Conservation (phyloP, 2,797 vertebrate genomes). For the Hemibagrus guttatus region DNA sequence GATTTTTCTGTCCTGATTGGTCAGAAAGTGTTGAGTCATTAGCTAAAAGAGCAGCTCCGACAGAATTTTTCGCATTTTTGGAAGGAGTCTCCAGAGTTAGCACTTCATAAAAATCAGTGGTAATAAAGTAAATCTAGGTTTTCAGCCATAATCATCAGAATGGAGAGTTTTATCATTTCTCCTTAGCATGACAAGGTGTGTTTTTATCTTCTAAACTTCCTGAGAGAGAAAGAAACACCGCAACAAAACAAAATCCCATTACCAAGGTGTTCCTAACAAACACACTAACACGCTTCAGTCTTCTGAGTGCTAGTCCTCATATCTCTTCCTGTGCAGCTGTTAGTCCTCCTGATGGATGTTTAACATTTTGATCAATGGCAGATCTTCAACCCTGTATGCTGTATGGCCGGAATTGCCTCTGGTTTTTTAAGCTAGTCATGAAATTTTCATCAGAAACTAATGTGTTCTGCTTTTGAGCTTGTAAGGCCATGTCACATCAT, state of each 20-base stretch:
- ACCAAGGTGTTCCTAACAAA: neutral
- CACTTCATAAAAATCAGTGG: neutral
- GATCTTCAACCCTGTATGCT: neutral
- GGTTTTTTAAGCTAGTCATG: slow-evolving; percentile 15
- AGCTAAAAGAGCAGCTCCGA: neutral
- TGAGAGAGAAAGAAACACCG: neutral
- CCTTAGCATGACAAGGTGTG: neutral
- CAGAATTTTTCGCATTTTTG: neutral
- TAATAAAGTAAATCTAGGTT: neutral
- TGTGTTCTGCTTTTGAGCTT: slow-evolving; percentile 5
- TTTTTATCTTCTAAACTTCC: neutral
- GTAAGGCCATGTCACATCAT: neutral
- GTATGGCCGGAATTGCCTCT: slow-evolving; percentile 7
- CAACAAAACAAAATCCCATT: neutral
- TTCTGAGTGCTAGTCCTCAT: neutral
- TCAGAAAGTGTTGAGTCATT: neutral
- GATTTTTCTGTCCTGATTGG: neutral
- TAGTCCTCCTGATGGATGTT: neutral
- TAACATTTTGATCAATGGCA: neutral
- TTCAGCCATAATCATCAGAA: neutral
- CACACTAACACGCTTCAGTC: too few species aligned
- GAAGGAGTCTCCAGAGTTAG: neutral
- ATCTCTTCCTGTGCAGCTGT: neutral
- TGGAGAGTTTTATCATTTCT: neutral
- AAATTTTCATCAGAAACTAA: slow-evolving; percentile 30